Evolutionary conservation across 2,113 vertebrate genomes (phyloP).

Genomic region (Syngnathus floridae): DNA sequence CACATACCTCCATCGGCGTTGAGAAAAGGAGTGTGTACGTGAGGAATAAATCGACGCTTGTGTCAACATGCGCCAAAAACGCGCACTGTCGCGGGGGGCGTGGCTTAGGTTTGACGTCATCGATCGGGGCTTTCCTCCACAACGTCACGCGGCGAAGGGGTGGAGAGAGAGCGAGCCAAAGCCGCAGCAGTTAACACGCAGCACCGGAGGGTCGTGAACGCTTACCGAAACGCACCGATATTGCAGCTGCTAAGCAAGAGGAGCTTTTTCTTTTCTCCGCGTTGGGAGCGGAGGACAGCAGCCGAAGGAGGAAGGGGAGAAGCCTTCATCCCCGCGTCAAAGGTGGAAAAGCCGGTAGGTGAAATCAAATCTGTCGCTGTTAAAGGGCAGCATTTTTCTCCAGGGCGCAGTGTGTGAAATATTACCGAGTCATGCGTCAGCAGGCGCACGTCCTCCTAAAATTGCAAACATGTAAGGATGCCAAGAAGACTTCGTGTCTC

Average conservation of each 20-base stretch:
- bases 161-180: conserved; percentile 2
- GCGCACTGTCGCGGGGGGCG: conserved; percentile 35
- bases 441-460: neutral
- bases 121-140: conserved; percentile 66
- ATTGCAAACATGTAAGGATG: neutral
- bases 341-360: neutral
- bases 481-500: neutral
- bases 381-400: neutral
- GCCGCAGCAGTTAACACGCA: conserved; percentile 33
- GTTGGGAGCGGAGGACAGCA: neutral
- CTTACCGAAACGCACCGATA: neutral
- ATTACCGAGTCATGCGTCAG: conserved; percentile 2
- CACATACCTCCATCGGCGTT: neutral
- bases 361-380: conserved; percentile 7
- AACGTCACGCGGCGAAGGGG: conserved; percentile 50
- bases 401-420: neutral
- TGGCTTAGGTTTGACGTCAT: conserved; percentile 54
- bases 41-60: neutral
- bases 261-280: neutral
- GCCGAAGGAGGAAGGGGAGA: neutral
- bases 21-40: neutral
- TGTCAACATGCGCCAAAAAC: neutral
- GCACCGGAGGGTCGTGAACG: neutral
- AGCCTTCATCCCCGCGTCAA: neutral
- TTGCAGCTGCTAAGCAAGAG: neutral